Percentiles rank a stretch among this genome's conserved stretches.
Evolutionary conservation across 2,797 vertebrate genomes (phyloP).

Genomic region (Emydoidea blandingii): DNA sequence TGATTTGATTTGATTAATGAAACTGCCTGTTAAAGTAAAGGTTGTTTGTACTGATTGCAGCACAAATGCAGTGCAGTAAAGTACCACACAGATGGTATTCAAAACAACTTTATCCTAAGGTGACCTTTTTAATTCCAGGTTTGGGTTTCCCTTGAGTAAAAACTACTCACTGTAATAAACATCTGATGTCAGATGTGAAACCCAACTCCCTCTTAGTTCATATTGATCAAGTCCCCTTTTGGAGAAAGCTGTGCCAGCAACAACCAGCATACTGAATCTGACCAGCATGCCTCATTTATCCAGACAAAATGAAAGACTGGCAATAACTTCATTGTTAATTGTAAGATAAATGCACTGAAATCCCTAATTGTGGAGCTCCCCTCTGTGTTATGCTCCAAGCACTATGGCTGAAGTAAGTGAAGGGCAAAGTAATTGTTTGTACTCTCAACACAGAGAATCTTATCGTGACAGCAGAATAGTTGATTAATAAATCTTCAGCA

Average conservation of each 20-base stretch:
- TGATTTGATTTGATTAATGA: slow-evolving; percentile 26
- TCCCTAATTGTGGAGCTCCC: not conserved
- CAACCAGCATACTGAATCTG: not conserved
- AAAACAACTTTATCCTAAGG: not conserved
- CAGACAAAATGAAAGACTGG: not conserved
- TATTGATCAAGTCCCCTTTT: not conserved
- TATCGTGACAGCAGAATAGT: not conserved
- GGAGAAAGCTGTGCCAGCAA: not conserved
- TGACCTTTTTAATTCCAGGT: slow-evolving; percentile 26
- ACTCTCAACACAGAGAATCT: not conserved
- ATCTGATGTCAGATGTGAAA: not conserved
- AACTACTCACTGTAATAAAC: not conserved
- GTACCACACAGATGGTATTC: not conserved
- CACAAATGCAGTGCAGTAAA: slow-evolving; percentile 13
- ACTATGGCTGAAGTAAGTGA: not conserved
- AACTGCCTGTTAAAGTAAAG: slow-evolving; percentile 1
- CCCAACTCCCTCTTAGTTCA: not conserved
- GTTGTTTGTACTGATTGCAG: slow-evolving; percentile 30
- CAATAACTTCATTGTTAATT: not conserved
- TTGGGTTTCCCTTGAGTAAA: slow-evolving; percentile 31
- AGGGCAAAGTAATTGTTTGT: fast-evolving
- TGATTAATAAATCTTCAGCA: slow-evolving; percentile 64
- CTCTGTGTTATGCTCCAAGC: not conserved
- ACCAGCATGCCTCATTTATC: not conserved
- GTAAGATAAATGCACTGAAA: not conserved